Evolutionary conservation across 2,888 invertebrate species (phyloP).

Genomic region (Stenotaenia linearis): DNA sequence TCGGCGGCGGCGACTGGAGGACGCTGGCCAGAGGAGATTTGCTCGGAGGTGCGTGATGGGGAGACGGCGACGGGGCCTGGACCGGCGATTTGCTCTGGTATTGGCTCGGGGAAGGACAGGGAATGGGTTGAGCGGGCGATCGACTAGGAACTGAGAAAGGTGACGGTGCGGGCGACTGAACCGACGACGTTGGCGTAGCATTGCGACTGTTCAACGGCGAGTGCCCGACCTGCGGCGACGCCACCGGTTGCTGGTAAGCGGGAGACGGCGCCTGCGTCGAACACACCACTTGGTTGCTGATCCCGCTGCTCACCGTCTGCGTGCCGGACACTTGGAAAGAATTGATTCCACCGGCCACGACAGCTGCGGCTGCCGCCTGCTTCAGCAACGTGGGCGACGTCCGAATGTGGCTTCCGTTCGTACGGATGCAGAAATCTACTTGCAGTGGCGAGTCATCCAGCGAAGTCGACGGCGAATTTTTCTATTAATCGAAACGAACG

Average conservation of each 20-base stretch:
- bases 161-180: slow-evolving; percentile 29
- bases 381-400: not conserved
- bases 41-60: slow-evolving; percentile 30
- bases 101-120: slow-evolving; percentile 34
- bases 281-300: slow-evolving; percentile 1
- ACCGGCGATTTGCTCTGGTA: slow-evolving; percentile 35
- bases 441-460: slow-evolving; percentile 24
- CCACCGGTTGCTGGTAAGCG: slow-evolving; percentile 28
- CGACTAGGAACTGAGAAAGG: slow-evolving; percentile 32
- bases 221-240: slow-evolving; percentile 32
- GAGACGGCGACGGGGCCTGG: too few species aligned
- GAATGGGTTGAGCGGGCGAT: slow-evolving; percentile 33
- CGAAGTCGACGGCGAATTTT: not conserved
- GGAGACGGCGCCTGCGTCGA: slow-evolving; percentile 36
- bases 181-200: slow-evolving; percentile 13
- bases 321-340: slow-evolving; percentile 27
- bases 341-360: not conserved
- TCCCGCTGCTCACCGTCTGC: slow-evolving; percentile 21
- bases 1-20: slow-evolving; percentile 46
- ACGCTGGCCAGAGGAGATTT: slow-evolving; percentile 35
- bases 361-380: not conserved
- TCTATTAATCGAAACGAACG: not conserved
- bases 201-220: slow-evolving; percentile 30
- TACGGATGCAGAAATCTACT: slow-evolving; percentile 26
- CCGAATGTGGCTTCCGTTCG: slow-evolving; percentile 24